A percentile compares a stretch with the other conserved stretches of the same genome.
These are phyloP conservation scores for Harpagus bidentatus DNA, from an alignment of 2,113 vertebrate genomes.

Conservation along the genomic window DNA sequence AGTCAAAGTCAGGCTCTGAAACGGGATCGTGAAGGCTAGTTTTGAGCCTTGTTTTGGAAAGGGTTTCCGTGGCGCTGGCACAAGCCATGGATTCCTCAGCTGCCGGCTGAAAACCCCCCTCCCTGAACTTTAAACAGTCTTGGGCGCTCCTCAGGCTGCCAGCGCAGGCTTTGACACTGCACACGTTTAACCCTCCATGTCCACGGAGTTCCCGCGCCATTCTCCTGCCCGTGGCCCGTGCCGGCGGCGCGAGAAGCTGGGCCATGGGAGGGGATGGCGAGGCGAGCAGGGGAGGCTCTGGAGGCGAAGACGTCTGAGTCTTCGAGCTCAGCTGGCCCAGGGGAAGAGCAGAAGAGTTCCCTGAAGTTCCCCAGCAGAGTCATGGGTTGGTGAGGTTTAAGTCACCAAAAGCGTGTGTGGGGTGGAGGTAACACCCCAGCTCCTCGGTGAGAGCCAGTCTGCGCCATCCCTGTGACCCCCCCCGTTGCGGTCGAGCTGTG, in stretches of 20 bases:
- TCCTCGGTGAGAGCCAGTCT: fast-evolving
- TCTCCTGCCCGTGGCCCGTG: neutral
- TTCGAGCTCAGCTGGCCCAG: neutral
- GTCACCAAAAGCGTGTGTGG: fast-evolving
- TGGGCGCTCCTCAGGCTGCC: neutral
- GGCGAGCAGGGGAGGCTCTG: neutral
- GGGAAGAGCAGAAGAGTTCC: neutral
- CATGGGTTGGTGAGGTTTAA: neutral
- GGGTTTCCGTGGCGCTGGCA: constrained; percentile 85
- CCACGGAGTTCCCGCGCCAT: neutral
- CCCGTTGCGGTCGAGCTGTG: fast-evolving
- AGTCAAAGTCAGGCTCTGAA: constrained; percentile 28
- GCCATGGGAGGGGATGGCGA: fast-evolving
- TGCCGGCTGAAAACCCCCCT: constrained; percentile 73
- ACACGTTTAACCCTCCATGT: neutral
- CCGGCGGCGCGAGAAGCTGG: fast-evolving
- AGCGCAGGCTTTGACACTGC: neutral
- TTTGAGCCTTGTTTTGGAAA: constrained; percentile 79
- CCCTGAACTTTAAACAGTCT: constrained; percentile 27
- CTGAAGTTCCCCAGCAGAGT: neutral
- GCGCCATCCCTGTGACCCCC: neutral
- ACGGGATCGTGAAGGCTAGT: neutral
- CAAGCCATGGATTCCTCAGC: constrained; percentile 78
- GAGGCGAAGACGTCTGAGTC: neutral
- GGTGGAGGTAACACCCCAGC: fast-evolving